Base-by-base conservation (phyloP, 1,140 invertebrate genomes). In the Plutomurus gul region DNA sequence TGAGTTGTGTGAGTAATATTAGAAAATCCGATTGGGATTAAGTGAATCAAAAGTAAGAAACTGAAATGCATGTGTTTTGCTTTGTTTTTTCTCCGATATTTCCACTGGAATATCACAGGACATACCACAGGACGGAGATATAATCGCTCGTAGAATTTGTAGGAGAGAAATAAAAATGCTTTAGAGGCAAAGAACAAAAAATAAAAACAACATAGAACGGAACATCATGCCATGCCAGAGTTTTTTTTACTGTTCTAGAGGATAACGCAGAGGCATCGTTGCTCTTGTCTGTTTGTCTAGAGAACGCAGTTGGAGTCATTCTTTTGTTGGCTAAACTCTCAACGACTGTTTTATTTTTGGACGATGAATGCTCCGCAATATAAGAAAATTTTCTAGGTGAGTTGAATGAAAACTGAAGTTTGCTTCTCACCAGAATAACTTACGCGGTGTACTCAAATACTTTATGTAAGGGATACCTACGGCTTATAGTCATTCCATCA, bases 41-140 rank as follows among this genome's bases (percentile, higher is more conserved):
- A 65, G 56, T 65, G 56, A 65, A 65, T 65, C 56, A 65, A 65
- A 65, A 65, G 56, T 36, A 65, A 33, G n/a, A 43, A 43, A 43
- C 10, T 13, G 39, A 13, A 43, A 43, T 13, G n/a, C 39, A 43
- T n/a, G n/a, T n/a, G n/a, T n/a, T n/a, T n/a, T n/a, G n/a, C n/a
- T n/a, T n/a, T n/a, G n/a, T n/a, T n/a, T n/a, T n/a, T n/a, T n/a
- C 39, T 43, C 39, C 39, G 39, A 8, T n/a, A 10, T 13, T 3
- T 13, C 10, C 11, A 8, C 39, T 43, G 39, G n/a, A 10, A 43
- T 13, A 43, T 10, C 39, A 43, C 39, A 43, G 39, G 11, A 13
- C 11, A n/a, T 43, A 43, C 2, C 7, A n/a, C n/a, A 13, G n/a
- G 39, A 51, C 47, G 20, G 47, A 51, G 47, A 51, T 51, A n/a